Percentiles rank a stretch among this genome's conserved stretches.
Evolutionary conservation across 2,888 invertebrate genomes (phyloP).

Genomic region (Bombyx huttoni): DNA sequence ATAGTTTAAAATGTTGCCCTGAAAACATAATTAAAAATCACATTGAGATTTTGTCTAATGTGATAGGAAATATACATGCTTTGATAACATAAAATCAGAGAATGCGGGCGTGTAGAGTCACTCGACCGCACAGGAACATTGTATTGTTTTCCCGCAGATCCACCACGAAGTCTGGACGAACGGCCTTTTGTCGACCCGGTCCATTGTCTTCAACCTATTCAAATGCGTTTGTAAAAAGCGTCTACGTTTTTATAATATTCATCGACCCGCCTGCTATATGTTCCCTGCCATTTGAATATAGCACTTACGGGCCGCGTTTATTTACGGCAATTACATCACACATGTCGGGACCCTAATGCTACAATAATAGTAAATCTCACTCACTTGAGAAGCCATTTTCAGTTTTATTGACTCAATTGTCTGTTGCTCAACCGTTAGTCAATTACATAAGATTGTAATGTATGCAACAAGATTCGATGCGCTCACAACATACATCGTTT

Average conservation of each 20-base stretch:
- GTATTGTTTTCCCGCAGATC: constrained; percentile 47
- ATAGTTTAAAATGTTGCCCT: too few relatives aligned
- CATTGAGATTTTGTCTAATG: neutral
- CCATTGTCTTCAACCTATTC: constrained; percentile 51
- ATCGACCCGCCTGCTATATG: constrained; percentile 24
- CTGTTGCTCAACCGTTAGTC: constrained; percentile 47
- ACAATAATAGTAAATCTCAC: constrained; percentile 45
- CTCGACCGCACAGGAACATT: constrained; percentile 51
- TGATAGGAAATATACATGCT: constrained; percentile 3
- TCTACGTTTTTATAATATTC: constrained; percentile 28
- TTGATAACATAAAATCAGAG: constrained; percentile 15
- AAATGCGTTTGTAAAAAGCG: constrained; percentile 42
- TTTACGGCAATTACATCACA: constrained; percentile 24
- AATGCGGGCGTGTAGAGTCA: constrained; percentile 48
- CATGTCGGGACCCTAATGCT: constrained; percentile 35
- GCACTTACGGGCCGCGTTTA: constrained; percentile 20
- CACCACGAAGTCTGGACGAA: constrained; percentile 41
- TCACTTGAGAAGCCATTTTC: constrained; percentile 50
- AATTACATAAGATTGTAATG: constrained; percentile 50
- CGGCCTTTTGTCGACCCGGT: constrained; percentile 49
- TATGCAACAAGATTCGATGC: constrained; percentile 41
- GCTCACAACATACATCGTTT: constrained; percentile 23
- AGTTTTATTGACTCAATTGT: constrained; percentile 61
- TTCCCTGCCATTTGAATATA: constrained; percentile 16
- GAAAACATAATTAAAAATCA: neutral